phyloP scores from a whole-genome alignment of 2,113 vertebrate species.

The Sphyrna mokarran region DNA sequence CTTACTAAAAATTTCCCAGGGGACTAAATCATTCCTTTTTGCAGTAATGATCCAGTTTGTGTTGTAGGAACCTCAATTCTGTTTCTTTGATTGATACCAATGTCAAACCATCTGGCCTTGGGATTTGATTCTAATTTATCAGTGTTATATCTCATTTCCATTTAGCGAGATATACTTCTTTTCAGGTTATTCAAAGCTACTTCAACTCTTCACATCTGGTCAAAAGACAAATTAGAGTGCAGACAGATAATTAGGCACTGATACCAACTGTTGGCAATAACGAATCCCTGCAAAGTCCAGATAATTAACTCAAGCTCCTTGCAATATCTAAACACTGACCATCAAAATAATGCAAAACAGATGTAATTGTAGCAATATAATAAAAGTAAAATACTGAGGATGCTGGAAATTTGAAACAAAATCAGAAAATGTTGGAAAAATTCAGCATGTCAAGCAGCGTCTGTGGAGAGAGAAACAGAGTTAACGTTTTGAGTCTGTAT shows the following conservation, averaged over 20 bases:
- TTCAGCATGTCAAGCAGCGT: no score
- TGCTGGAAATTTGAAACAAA: no score
- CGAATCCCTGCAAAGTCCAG: neutral
- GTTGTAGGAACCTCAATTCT: neutral
- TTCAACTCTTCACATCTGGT: neutral
- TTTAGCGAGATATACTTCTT: neutral
- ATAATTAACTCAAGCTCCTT: neutral
- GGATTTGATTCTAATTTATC: neutral
- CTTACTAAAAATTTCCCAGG: neutral
- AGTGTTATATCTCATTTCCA: neutral
- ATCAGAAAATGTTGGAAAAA: no score
- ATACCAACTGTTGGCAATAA: neutral
- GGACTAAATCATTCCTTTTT: neutral
- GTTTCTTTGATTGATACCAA: neutral
- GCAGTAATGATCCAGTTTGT: neutral
- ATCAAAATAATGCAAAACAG: neutral
- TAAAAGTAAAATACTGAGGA: no score
- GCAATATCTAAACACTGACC: neutral
- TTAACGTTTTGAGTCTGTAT: no score
- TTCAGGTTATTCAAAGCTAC: neutral
- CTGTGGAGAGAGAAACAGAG: no score
- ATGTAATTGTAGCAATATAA: neutral
- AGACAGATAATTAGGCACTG: neutral
- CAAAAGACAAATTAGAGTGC: neutral
- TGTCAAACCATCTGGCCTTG: neutral